A percentile compares a stretch with the other conserved stretches of the same genome.
Conservation (phyloP, 2,888 invertebrate species). For the Caprella mutica region DNA sequence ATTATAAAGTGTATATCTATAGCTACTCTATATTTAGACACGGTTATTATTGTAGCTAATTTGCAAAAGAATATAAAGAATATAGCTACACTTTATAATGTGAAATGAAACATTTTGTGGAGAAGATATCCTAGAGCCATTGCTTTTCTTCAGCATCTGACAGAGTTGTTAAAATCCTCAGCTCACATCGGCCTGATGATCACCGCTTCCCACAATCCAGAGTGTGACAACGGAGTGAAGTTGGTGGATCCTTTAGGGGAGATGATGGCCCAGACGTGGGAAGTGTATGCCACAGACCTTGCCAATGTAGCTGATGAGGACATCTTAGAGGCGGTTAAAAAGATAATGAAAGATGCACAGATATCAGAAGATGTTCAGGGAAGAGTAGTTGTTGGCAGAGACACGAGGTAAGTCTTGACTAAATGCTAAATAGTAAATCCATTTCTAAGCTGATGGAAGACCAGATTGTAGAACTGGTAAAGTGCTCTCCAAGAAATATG, state of each 20-base stretch:
- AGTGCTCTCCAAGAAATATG: no score
- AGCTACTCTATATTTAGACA: no score
- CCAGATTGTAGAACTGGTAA: no score
- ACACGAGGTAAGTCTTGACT: conserved; percentile 23
- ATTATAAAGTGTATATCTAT: no score
- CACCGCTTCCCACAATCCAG: conserved; percentile 96
- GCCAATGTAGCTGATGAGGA: conserved; percentile 56
- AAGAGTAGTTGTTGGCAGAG: conserved; percentile 65
- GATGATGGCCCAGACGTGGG: conserved; percentile 91
- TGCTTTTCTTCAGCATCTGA: no score
- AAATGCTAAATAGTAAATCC: neutral
- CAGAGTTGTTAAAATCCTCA: no score
- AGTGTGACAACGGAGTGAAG: conserved; percentile 92
- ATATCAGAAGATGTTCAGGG: conserved; percentile 48
- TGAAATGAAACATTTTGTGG: no score
- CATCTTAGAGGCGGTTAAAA: conserved; percentile 54
- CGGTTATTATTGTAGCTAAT: no score
- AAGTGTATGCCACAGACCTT: conserved; percentile 60
- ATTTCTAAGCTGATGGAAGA: no score
- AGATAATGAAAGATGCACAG: conserved; percentile 47
- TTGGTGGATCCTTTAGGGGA: conserved; percentile 90
- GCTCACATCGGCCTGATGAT: conserved; percentile 94
- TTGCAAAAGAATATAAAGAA: no score
- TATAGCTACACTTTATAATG: no score
- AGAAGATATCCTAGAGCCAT: no score